Evolutionary conservation across 2,888 invertebrate species (phyloP), one percentile per base, ranked within the genome.

Genomic region (Caenorhabditis angaria): DNA sequence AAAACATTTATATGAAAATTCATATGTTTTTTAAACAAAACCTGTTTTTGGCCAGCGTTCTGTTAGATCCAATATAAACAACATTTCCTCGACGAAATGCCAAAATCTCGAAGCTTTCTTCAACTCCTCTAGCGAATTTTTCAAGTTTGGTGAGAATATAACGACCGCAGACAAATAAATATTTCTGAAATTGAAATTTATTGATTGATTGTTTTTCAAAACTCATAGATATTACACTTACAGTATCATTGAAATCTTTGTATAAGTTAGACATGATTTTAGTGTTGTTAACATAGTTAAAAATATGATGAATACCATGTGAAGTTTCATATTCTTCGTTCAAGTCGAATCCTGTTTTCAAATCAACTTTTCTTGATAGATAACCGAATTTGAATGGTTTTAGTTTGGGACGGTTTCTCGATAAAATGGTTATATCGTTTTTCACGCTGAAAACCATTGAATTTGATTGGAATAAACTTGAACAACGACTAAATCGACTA

Each of bases 21-120:
- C 14, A 24, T 6, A 14, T 18, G 20, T 3, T 28, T 54, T 18
- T 25, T n/a, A 24, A 48, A 24, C 25, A 61, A 3, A 22, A 50
- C 50, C 50, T 24, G n/a, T 12, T 12, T 50, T 8, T 10, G 2
- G 5, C 5, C 22, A 50, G n/a, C 3, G n/a, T 22, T 50, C 50
- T 70, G 32, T 70, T 70, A 1, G 61, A 20, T 1, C 70, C 70
- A 32, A 70, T 65, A 27, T 61, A 70, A 35, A 70, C 54, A 18
- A 58, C 58, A 35, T 61, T 65, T n/a, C 65, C 57, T 18, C 18
- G 48, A 8, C 65, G 56, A 2, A 70, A 57, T 10, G 70, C 70
- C 28, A 70, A 32, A 18, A 70, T 51, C 10, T 70, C 70, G 0
- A 61, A 0, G 25, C 25, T 47, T 48, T 62, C 1, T 14, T 4